Conservation (phyloP, 30 jellyfish, hydroid and myxozoan species). For the Turritopsis rubra region DNA sequence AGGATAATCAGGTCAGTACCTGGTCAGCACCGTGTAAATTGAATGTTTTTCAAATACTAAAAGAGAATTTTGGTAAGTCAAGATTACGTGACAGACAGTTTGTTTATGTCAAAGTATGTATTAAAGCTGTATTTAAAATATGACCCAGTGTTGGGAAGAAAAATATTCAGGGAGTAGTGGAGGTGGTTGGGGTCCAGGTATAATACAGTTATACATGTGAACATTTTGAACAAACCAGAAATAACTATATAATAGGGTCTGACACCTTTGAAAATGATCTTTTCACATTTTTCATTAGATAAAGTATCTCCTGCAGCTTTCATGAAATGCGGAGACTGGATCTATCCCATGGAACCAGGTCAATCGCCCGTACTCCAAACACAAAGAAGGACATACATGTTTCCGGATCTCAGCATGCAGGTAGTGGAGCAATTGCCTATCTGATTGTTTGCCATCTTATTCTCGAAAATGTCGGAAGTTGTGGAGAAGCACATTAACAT, state of each 20-base stretch:
- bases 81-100: too few relatives aligned
- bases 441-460: too few relatives aligned
- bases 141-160: too few relatives aligned
- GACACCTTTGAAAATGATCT: too few relatives aligned
- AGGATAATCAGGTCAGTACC: conserved; percentile 48
- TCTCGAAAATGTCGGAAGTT: too few relatives aligned
- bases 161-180: too few relatives aligned
- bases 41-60: conserved; percentile 56
- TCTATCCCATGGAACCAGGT: conserved; percentile 94
- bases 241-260: too few relatives aligned
- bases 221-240: too few relatives aligned
- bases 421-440: too few relatives aligned
- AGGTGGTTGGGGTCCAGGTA: background rate
- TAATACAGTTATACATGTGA: background rate
- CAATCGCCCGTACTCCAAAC: conserved; percentile 83
- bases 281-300: conserved; percentile 42
- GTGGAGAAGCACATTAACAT: too few relatives aligned
- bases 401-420: conserved; percentile 75
- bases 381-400: conserved; percentile 61
- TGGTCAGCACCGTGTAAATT: conserved; percentile 67
- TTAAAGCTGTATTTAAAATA: too few relatives aligned
- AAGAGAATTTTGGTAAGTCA: conserved; percentile 46
- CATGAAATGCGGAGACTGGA: conserved; percentile 93
- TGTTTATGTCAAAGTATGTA: too few relatives aligned
- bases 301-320: conserved; percentile 80